Percentiles rank a stretch among this genome's conserved stretches.
These are phyloP conservation scores for Mobula hypostoma DNA, from an alignment of 2,113 vertebrate genomes.

Conservation along the genomic window DNA sequence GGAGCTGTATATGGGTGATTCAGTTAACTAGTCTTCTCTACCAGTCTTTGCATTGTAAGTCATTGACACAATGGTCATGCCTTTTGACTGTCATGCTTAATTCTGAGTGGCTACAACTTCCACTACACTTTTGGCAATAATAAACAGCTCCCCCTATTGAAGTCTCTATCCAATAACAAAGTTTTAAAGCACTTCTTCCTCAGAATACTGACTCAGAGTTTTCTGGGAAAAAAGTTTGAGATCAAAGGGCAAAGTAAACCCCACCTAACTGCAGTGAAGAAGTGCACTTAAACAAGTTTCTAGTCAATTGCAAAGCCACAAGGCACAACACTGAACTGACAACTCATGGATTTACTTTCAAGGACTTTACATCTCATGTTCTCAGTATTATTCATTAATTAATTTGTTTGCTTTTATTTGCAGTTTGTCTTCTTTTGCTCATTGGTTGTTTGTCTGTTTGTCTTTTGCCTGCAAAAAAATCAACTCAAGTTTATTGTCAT, in stretches of 20 bases:
- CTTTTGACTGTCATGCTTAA: background rate
- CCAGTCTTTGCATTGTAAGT: background rate
- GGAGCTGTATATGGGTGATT: no score
- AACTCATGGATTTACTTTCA: no score
- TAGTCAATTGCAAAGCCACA: background rate
- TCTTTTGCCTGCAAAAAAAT: no score
- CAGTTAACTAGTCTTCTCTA: background rate
- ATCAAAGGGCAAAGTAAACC: background rate
- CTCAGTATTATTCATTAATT: no score
- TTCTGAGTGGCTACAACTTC: background rate
- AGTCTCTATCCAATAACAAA: background rate
- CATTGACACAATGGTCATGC: background rate
- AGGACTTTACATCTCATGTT: no score
- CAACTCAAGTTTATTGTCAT: no score
- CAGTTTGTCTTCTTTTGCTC: no score
- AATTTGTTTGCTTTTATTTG: no score
- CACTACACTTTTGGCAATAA: background rate
- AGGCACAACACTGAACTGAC: no score
- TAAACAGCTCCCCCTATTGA: slow-evolving; percentile 4
- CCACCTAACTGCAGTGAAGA: background rate
- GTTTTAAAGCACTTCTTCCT: background rate
- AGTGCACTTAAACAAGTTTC: background rate
- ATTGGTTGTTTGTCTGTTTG: no score
- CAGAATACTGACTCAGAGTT: background rate
- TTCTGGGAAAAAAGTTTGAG: background rate